These are phyloP conservation scores for Tryphoninae sp. DNA, from an alignment of 2,888 invertebrate genomes.

Conservation along the genomic window DNA sequence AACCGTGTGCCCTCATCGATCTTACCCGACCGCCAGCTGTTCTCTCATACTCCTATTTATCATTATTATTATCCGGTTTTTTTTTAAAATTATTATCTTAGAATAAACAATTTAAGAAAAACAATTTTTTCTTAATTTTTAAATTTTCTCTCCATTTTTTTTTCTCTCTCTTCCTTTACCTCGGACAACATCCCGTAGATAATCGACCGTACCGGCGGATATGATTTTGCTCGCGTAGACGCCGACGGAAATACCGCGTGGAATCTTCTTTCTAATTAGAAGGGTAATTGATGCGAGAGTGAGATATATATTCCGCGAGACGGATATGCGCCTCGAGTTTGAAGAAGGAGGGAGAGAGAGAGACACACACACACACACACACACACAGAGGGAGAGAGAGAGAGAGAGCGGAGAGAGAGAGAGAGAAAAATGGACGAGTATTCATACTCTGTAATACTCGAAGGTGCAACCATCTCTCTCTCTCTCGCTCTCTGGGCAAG, in stretches of 20 bases:
- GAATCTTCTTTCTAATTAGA: conserved; percentile 63
- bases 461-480: conserved; percentile 1
- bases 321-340: conserved; percentile 45
- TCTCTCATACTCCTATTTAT: neutral
- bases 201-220: conserved; percentile 58
- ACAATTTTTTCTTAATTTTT: neutral
- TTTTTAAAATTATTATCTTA: no score
- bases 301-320: conserved; percentile 53
- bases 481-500: conserved; percentile 52
- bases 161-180: conserved; percentile 22
- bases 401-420: conserved; percentile 11
- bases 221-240: conserved; percentile 56
- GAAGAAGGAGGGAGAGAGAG: conserved; percentile 2
- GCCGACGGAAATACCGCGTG: conserved; percentile 55
- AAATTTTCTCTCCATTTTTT: neutral
- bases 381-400: no score
- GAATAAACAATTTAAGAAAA: no score
- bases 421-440: conserved; percentile 1
- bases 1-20: conserved; percentile 53
- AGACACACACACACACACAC: no score
- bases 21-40: conserved; percentile 48
- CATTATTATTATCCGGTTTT: no score
- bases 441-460: conserved; percentile 26
- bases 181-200: conserved; percentile 62
- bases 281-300: conserved; percentile 58